These are phyloP conservation scores for Leucopsar rothschildi DNA, from an alignment of 2,113 vertebrate genomes.

Conservation along the genomic window DNA sequence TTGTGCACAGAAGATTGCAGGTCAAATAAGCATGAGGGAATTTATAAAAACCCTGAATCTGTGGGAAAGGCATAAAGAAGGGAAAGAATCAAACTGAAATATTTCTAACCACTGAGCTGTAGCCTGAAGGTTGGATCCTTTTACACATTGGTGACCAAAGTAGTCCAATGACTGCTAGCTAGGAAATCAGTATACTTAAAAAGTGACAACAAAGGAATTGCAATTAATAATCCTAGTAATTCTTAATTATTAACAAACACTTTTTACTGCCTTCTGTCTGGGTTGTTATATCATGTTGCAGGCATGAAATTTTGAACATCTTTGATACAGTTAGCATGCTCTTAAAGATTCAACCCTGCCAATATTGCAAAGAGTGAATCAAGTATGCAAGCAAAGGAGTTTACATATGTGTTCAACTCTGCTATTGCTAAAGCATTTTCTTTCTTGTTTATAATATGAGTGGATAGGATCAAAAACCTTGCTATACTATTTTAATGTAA, in stretches of 20 bases:
- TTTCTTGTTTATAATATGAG: neutral
- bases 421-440: neutral
- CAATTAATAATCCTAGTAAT: neutral
- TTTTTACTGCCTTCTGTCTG: neutral
- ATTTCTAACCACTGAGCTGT: neutral
- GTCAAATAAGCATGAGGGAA: conserved; percentile 30
- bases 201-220: neutral
- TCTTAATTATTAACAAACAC: neutral
- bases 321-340: neutral
- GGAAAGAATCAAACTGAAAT: neutral
- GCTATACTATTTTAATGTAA: neutral
- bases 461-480: neutral
- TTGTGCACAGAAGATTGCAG: conserved; percentile 5
- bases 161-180: neutral
- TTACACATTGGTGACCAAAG: neutral
- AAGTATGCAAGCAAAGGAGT: neutral
- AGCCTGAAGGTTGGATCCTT: neutral
- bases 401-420: neutral
- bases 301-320: neutral
- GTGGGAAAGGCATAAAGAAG: neutral
- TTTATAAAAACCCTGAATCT: neutral
- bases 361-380: neutral
- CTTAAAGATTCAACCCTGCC: neutral
- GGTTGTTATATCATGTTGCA: neutral
- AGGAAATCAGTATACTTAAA: neutral